Base-by-base conservation (phyloP, 2,113 vertebrate genomes). In the Nesoenas mayeri region DNA sequence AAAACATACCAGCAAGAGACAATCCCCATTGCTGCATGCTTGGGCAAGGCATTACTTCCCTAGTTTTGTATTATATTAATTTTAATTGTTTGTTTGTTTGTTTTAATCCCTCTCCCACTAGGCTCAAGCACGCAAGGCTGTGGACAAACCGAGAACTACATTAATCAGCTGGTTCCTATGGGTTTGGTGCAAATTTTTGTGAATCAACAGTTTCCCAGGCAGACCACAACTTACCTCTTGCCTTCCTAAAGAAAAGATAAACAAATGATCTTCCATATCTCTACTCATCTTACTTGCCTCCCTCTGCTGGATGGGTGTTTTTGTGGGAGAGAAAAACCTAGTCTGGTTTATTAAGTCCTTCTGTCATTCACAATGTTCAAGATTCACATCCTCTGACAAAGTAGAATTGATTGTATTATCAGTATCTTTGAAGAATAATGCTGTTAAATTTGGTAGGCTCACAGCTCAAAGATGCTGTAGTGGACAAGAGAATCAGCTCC, bases 391-490 rank as follows among this genome's bases (percentile, higher is more conserved):
- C 53, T 60, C 34, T 60, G 66, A 84, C 56, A 89, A 71, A 91
- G 64, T 42, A 84, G 51, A 91, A 92, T 88, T 90, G 79, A 90
- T 90, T 74, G 47, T 51, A 74, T 60, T 81, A 54, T n/a, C 15
- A 36, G 13, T 71, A 86, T 34, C 88, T 94, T 90, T 94, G 54
- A 92, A 88, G 62, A 87, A 58, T 44, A 88, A 86, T 3, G 3
- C 29, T 75, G 28, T 73, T 89, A 91, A 71, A 87, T 74, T 75
- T 65, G 15, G 58, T 85, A 75, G 54, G 22, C 75, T 92, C 26
- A 75, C 47, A 79, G 85, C 57, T 89, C 88, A 91, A 95, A 94
- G 89, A 85, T 60, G 61, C 44, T 85, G 54, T 50, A 61, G 34
- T 44, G 40, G 79, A 81, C 80, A 90, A 80, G 42, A 78, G 56